phyloP scores from a whole-genome alignment of 2,797 vertebrate species.

The Luscinia luscinia region DNA sequence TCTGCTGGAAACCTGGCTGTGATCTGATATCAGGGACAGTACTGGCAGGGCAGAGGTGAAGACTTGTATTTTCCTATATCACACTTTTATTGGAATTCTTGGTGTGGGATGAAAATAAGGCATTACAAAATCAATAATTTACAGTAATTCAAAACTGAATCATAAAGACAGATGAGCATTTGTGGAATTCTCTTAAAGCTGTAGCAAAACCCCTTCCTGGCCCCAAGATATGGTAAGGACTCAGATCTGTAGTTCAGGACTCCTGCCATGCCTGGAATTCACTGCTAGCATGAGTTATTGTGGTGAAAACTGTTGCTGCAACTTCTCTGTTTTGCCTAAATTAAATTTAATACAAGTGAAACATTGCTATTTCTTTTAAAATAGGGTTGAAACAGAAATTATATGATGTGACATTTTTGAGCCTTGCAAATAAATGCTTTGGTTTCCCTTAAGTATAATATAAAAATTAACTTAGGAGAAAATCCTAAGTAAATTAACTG shows the following conservation, averaged over 20 bases:
- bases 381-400: background rate
- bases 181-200: background rate
- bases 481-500: background rate
- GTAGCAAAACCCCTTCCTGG: background rate
- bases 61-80: background rate
- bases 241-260: background rate
- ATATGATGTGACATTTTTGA: background rate
- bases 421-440: background rate
- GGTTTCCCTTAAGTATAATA: background rate
- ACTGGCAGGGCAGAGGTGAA: background rate
- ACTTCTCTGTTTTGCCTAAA: background rate
- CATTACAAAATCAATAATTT: background rate
- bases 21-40: background rate
- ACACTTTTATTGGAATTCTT: background rate
- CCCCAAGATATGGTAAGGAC: background rate
- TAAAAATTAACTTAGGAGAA: background rate
- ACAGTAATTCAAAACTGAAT: background rate
- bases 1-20: background rate
- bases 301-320: background rate
- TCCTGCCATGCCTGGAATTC: background rate
- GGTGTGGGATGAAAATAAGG: background rate
- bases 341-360: background rate
- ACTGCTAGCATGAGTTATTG: background rate
- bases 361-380: background rate
- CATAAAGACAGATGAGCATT: background rate